Conservation (phyloP, 2,113 vertebrate genomes). For the Myotis lucifugus region DNA sequence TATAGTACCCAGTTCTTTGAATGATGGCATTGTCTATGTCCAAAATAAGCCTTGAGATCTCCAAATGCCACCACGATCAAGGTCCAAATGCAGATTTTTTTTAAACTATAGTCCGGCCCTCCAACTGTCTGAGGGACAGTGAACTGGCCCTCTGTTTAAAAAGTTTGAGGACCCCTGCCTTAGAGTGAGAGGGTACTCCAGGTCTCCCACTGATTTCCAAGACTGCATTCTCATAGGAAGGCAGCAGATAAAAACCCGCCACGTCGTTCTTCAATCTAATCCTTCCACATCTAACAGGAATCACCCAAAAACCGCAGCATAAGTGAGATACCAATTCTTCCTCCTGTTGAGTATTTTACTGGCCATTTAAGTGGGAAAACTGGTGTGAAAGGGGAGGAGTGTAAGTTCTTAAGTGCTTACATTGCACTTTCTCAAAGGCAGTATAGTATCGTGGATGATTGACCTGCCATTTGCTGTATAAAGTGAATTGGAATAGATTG, state of each 20-base stretch:
- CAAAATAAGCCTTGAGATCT: background rate
- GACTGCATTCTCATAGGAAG: background rate
- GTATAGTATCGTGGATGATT: background rate
- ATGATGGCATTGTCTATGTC: background rate
- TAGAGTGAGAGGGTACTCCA: background rate
- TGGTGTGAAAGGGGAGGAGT: background rate
- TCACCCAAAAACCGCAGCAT: background rate
- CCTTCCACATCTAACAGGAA: background rate
- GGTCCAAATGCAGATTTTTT: background rate
- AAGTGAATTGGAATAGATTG: background rate
- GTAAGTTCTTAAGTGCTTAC: background rate
- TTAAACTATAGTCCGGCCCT: too few relatives aligned
- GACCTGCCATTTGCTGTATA: background rate
- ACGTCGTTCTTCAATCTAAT: background rate
- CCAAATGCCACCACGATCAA: background rate
- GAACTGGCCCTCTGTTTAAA: too few relatives aligned
- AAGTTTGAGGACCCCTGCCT: too few relatives aligned
- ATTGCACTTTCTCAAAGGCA: background rate
- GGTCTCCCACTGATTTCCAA: background rate
- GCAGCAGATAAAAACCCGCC: background rate
- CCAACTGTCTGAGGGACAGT: too few relatives aligned
- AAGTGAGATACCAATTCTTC: background rate
- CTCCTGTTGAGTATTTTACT: background rate
- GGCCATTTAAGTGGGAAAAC: background rate
- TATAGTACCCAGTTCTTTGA: background rate